Evolutionary conservation across 2,888 invertebrate species (phyloP), one percentile per base, ranked within the genome.

Genomic region (Polydrusus pterygomalis): DNA sequence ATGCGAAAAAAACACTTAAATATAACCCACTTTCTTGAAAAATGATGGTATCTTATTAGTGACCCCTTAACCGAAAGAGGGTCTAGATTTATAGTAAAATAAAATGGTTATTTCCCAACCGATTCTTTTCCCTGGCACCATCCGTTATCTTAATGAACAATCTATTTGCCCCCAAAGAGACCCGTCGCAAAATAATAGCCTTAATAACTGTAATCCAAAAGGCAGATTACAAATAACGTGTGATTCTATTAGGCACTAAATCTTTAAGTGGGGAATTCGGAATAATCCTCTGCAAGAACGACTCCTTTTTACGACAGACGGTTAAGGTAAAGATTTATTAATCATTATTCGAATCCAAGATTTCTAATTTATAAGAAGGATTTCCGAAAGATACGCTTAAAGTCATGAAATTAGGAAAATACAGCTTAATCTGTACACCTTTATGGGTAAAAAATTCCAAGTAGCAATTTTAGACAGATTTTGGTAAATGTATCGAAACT

Each of bases 171-270:
- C 79, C 79, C 75, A 70, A 58, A 73, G 79, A 78, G 79, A 71
- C 77, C 78, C 76, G 75, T 70, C 77, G 73, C 75, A 79, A 80
- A 81, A 79, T 80, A 81, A 81, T 80, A 80, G 80, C 80, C 79
- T 79, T 81, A 81, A 81, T 81, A 81, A 81, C 77, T 71, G 78
- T 81, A 81, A 80, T 81, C 81, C 81, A 51, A 77, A 72, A 75
- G 70, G 78, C 79, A 79, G 81, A 81, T 81, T 81, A 81, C 81
- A 79, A 81, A 81, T 81, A 81, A 81, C 79, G 80, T 80, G 80
- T 80, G 80, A 81, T 81, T 80, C 79, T 78, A 79, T 77, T 72
- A 72, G 79, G 80, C 78, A 69, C 78, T 81, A 81, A 81, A 81
- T 81, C 80, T 81, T 80, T 72, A 60, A 40, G 58, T 47, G 68